These are phyloP conservation scores for Laothoe populi DNA, from an alignment of 2,888 invertebrate species.

Conservation along the genomic window DNA sequence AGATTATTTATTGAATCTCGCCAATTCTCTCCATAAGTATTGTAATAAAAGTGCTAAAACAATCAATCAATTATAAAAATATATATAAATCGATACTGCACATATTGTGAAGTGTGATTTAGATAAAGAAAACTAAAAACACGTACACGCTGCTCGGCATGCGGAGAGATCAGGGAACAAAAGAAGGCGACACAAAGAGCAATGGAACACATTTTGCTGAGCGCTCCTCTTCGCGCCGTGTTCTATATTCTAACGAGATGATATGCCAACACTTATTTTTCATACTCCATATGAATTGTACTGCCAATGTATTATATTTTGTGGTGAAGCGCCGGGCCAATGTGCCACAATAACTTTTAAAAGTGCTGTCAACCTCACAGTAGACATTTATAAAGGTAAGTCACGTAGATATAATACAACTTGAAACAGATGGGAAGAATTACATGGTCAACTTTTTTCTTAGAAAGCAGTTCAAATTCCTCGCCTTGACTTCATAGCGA, in stretches of 20 bases:
- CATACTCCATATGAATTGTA: conserved; percentile 56
- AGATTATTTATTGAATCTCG: too few species aligned
- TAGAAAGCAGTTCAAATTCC: too few species aligned
- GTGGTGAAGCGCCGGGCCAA: not conserved
- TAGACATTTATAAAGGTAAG: not conserved
- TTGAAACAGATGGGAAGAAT: too few species aligned
- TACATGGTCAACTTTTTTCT: too few species aligned
- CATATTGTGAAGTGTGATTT: conserved; percentile 29
- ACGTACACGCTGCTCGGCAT: conserved; percentile 44
- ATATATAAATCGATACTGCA: conserved; percentile 16
- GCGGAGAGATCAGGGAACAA: conserved; percentile 74
- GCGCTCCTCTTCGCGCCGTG: conserved; percentile 65
- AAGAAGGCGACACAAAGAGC: conserved; percentile 79
- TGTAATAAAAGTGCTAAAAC: too few species aligned
- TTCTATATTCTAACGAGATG: conserved; percentile 81
- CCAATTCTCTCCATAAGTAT: too few species aligned
- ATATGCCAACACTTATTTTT: conserved; percentile 71
- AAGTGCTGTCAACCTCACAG: not conserved
- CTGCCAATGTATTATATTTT: conserved; percentile 47
- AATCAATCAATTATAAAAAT: not conserved
- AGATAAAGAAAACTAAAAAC: conserved; percentile 36
- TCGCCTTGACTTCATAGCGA: too few species aligned
- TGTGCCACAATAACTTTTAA: not conserved
- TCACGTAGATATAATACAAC: too few species aligned
- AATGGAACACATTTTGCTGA: conserved; percentile 77